Evolutionary conservation across 2,888 invertebrate genomes (phyloP).

Genomic region (Lepidochrysops patricia): DNA sequence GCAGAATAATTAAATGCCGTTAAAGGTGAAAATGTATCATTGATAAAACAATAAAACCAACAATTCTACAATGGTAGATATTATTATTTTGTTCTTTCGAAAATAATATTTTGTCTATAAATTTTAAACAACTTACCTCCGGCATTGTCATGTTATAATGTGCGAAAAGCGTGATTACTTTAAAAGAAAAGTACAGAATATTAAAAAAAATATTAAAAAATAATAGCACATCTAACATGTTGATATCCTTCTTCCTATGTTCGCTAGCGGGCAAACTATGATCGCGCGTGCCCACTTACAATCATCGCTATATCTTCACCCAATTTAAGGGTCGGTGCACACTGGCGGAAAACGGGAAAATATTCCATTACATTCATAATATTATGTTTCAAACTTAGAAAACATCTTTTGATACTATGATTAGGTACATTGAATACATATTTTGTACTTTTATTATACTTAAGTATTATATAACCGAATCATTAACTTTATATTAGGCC

Average conservation of each 20-base stretch:
- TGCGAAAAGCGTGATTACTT: neutral
- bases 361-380: neutral
- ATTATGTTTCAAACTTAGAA: no score
- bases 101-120: no score
- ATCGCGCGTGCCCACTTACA: neutral
- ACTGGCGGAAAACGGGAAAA: neutral
- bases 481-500: no score
- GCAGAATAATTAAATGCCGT: neutral
- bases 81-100: neutral
- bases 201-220: neutral
- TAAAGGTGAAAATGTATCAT: neutral
- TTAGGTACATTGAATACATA: no score
- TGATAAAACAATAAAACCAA: neutral
- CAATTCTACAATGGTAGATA: neutral
- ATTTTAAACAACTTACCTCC: neutral
- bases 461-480: no score
- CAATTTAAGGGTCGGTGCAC: neutral
- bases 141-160: neutral
- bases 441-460: no score
- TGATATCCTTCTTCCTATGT: neutral
- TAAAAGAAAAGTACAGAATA: no score
- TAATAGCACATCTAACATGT: neutral
- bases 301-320: neutral
- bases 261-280: neutral
- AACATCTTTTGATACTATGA: no score